phyloP scores from a whole-genome alignment of 1,140 invertebrate genomes.

The Lysiphlebus fabarum region DNA sequence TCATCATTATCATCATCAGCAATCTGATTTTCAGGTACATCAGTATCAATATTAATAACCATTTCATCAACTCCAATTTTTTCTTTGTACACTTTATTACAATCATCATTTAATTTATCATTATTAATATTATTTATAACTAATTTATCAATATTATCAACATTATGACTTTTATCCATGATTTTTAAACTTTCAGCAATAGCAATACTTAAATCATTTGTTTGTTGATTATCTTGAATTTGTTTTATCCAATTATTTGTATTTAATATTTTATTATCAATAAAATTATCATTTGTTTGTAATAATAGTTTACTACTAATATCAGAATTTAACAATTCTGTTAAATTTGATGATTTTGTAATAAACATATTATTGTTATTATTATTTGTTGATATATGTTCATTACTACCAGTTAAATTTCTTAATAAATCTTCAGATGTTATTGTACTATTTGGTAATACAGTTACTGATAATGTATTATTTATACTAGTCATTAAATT shows the following conservation, averaged over 20 bases:
- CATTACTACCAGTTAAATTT: slow-evolving; percentile 27
- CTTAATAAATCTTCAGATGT: slow-evolving; percentile 32
- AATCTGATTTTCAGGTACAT: no score
- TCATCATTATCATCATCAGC: slow-evolving; percentile 12
- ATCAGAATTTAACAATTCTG: background rate
- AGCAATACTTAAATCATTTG: slow-evolving; percentile 12
- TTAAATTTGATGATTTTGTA: background rate
- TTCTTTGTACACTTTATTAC: no score
- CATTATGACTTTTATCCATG: slow-evolving; percentile 8
- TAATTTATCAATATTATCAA: no score
- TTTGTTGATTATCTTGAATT: background rate
- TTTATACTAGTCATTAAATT: slow-evolving; percentile 29
- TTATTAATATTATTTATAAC: background rate
- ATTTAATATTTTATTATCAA: background rate
- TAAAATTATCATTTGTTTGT: background rate
- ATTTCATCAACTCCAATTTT: no score
- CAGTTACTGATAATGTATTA: slow-evolving; percentile 35
- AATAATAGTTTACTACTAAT: background rate
- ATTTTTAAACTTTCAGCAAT: slow-evolving; percentile 15
- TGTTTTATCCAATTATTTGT: background rate
- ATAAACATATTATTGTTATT: slow-evolving; percentile 21
- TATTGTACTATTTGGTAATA: slow-evolving; percentile 36
- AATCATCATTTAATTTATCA: background rate
- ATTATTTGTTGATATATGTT: slow-evolving; percentile 10
- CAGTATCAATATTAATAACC: no score